A percentile compares a stretch with the other conserved stretches of the same genome.
Conservation (phyloP, 35 echinoderm and acorn worm species). For the Lytechinus variegatus region DNA sequence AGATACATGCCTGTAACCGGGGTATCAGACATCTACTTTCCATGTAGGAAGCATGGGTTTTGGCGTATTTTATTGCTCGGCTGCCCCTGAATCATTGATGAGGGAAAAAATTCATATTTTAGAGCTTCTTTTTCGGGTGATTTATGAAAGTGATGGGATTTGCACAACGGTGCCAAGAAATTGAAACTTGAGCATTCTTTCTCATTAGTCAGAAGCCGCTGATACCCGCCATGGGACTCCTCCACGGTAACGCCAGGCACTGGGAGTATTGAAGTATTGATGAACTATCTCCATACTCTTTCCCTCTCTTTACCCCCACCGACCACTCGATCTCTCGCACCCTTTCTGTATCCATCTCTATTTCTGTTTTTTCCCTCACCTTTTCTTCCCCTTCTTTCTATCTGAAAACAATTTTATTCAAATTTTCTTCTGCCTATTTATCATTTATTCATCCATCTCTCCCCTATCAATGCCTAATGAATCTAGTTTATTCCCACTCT, state of each 20-base stretch:
- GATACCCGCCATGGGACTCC: constrained; percentile 38
- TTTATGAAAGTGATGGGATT: constrained; percentile 55
- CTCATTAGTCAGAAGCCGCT: constrained; percentile 48
- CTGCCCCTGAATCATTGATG: constrained; percentile 48
- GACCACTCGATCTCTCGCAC: background rate
- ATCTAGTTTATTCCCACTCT: background rate
- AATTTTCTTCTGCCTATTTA: background rate
- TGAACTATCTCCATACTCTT: constrained; percentile 42
- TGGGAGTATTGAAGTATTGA: constrained; percentile 37
- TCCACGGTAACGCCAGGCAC: background rate
- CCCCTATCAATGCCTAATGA: background rate
- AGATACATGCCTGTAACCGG: constrained; percentile 5
- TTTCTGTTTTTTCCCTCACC: background rate
- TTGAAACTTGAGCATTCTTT: constrained; percentile 50
- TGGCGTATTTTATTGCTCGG: constrained; percentile 31
- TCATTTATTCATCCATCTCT: background rate
- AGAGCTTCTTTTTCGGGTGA: constrained; percentile 51
- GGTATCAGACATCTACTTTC: constrained; percentile 22
- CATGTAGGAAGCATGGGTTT: constrained; percentile 32
- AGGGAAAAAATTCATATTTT: constrained; percentile 42
- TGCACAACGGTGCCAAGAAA: constrained; percentile 52
- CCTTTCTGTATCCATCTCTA: background rate
- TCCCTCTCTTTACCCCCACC: background rate
- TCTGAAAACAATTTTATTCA: background rate
- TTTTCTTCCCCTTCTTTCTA: background rate